Conservation (phyloP, 1,140 invertebrate genomes). For the Lysiphlebus fabarum region DNA sequence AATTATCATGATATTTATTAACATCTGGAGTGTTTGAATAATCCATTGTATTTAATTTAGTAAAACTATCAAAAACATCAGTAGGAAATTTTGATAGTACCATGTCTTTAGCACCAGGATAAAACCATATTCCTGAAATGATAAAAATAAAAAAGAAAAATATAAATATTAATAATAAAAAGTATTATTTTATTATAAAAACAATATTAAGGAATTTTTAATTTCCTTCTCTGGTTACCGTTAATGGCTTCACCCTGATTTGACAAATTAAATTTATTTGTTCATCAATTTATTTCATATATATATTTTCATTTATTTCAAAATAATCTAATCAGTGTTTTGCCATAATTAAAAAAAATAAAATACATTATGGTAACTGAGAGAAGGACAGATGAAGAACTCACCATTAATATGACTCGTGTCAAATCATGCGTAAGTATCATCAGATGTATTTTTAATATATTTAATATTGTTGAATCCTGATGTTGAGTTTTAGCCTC, state of each 20-base stretch:
- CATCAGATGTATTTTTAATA: constrained; percentile 37
- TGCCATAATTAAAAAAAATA: constrained; percentile 15
- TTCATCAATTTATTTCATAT: constrained; percentile 2
- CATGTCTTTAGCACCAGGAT: constrained; percentile 25
- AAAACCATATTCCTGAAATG: constrained; percentile 42
- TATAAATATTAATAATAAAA: not conserved
- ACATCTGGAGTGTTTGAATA: not conserved
- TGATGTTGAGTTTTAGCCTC: constrained; percentile 39
- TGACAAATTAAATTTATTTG: constrained; percentile 17
- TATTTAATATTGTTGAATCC: constrained; percentile 27
- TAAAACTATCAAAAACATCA: not conserved
- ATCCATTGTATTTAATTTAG: not conserved
- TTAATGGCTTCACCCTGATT: constrained; percentile 24
- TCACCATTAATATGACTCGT: constrained; percentile 46
- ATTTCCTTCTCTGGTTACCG: constrained; percentile 30
- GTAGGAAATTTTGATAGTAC: constrained; percentile 1
- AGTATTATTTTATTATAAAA: not conserved
- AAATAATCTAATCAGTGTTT: constrained; percentile 26
- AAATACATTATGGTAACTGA: constrained; percentile 37
- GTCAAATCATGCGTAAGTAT: constrained; percentile 32
- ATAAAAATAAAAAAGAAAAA: constrained; percentile 2
- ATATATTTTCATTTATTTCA: constrained; percentile 13
- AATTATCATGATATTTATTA: not conserved
- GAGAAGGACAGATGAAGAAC: constrained; percentile 57
- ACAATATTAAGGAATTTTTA: constrained; percentile 6